Evolutionary conservation across 2,113 vertebrate species (phyloP).

Genomic region (Solea senegalensis): DNA sequence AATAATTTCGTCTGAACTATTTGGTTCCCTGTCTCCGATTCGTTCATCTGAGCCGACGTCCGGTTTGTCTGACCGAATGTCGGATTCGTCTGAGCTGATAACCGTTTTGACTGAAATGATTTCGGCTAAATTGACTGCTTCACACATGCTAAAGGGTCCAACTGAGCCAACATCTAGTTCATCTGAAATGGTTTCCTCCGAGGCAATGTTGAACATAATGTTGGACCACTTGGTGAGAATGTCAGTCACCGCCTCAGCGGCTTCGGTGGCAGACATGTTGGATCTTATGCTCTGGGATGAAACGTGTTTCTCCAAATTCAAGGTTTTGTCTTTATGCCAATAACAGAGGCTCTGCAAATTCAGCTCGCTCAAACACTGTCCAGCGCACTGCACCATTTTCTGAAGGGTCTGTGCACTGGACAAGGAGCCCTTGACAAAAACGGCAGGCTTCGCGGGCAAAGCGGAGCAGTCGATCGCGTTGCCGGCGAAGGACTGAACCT

Average conservation of each 20-base stretch:
- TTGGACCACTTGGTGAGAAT: neutral
- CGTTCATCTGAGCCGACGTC: neutral
- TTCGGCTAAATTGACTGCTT: neutral
- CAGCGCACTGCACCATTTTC: neutral
- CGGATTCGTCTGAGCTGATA: neutral
- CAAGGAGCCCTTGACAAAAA: neutral
- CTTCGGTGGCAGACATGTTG: neutral
- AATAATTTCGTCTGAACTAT: too few relatives aligned
- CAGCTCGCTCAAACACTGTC: neutral
- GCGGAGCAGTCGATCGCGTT: neutral
- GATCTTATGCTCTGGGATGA: neutral
- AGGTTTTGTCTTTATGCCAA: neutral
- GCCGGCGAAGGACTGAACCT: neutral
- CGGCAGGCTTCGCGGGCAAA: neutral
- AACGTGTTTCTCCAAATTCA: neutral
- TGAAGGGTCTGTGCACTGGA: neutral
- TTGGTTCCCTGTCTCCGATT: too few relatives aligned
- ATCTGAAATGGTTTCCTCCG: neutral
- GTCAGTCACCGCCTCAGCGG: neutral
- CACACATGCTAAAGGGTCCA: neutral
- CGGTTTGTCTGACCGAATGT: neutral
- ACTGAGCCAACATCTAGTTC: neutral
- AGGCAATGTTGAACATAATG: neutral
- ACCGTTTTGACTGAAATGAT: neutral
- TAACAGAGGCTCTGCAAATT: neutral